phyloP scores from a whole-genome alignment of 2,797 vertebrate genomes.

The Aphelocoma californica region DNA sequence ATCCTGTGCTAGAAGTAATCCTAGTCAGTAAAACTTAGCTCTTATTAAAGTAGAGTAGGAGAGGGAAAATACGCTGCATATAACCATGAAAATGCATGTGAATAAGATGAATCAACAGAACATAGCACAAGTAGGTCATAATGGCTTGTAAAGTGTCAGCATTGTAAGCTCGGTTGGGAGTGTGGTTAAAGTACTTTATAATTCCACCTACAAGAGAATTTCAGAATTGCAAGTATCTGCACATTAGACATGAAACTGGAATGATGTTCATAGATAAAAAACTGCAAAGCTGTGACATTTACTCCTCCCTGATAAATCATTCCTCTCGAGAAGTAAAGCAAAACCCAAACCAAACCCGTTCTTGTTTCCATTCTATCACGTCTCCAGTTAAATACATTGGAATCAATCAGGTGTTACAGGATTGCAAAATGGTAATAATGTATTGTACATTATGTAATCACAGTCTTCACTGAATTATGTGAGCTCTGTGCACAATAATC shows the following conservation, averaged over 20 bases:
- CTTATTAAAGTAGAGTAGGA: background rate
- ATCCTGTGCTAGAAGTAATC: background rate
- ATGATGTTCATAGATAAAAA: background rate
- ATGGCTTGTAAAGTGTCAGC: background rate
- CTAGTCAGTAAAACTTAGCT: background rate
- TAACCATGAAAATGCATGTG: background rate
- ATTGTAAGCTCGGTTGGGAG: background rate
- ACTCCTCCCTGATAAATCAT: background rate
- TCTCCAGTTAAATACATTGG: background rate
- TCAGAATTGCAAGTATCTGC: slow-evolving; percentile 30
- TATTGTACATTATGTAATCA: background rate
- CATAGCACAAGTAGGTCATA: background rate
- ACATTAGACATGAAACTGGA: background rate
- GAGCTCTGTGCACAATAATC: background rate
- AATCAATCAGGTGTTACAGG: background rate
- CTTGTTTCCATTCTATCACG: background rate
- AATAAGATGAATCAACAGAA: background rate
- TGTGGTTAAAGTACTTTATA: background rate
- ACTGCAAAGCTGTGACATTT: background rate
- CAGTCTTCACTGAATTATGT: background rate
- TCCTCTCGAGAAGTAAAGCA: background rate
- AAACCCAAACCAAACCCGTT: background rate
- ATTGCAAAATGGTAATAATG: background rate
- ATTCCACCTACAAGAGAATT: background rate
- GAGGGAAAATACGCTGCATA: background rate